These are phyloP conservation scores for Daboia siamensis DNA, from an alignment of 2,113 vertebrate genomes.

Conservation along the genomic window DNA sequence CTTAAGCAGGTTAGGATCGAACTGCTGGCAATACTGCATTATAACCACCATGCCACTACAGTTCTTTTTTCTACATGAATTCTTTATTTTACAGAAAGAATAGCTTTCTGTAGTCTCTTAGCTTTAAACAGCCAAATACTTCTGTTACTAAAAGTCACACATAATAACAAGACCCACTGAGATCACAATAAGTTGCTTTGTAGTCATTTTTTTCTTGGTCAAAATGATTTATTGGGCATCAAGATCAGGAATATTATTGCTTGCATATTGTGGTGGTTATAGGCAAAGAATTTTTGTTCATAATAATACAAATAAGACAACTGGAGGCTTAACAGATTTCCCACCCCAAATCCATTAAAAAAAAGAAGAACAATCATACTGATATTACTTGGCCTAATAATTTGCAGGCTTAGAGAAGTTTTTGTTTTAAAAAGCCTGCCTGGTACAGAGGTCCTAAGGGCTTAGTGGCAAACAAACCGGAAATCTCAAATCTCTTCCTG, in stretches of 20 bases:
- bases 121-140: not conserved
- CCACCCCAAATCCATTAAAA: not conserved
- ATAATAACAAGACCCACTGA: constrained; percentile 12
- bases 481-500: not conserved
- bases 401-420: not conserved
- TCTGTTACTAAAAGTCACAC: not conserved
- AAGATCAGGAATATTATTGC: not conserved
- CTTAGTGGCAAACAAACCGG: not conserved
- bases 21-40: not conserved
- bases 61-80: not conserved
- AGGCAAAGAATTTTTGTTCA: not conserved
- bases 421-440: not conserved
- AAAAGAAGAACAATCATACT: not conserved
- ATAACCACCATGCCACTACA: no score
- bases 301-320: not conserved
- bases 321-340: not conserved
- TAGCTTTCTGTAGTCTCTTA: not conserved
- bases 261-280: not conserved
- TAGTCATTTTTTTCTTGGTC: not conserved
- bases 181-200: constrained; percentile 2
- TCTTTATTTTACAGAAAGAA: not conserved
- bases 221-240: not conserved
- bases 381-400: not conserved
- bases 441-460: not conserved
- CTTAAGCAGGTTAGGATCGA: not conserved